These are phyloP conservation scores for Polyodon spathula DNA, from an alignment of 2,113 vertebrate species.

Conservation along the genomic window DNA sequence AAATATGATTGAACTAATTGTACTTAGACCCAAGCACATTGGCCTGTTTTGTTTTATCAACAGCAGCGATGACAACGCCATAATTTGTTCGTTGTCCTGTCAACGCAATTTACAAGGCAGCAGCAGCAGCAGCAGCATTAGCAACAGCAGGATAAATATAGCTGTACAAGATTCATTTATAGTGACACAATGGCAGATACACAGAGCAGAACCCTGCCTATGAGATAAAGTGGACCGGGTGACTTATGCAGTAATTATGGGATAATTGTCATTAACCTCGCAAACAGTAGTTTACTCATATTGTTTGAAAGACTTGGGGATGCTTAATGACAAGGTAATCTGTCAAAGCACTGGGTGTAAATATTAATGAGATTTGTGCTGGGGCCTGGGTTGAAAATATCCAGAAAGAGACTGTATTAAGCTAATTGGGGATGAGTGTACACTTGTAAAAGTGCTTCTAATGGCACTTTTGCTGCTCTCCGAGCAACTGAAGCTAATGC, in stretches of 20 bases:
- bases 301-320: conserved; percentile 97
- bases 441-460: conserved; percentile 98
- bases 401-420: conserved; percentile 94
- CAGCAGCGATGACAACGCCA: conserved; percentile 69
- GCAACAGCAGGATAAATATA: conserved; percentile 69
- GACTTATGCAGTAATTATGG: conserved; percentile 96
- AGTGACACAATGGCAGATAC: conserved; percentile 77
- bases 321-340: conserved; percentile 99
- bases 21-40: conserved; percentile 50
- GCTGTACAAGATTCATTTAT: conserved; percentile 78
- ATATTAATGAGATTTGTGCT: conserved; percentile 86
- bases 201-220: conserved; percentile 74
- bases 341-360: conserved; percentile 92
- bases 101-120: conserved; percentile 76
- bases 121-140: conserved; percentile 11
- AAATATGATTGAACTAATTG: conserved; percentile 63
- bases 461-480: conserved; percentile 96
- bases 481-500: conserved; percentile 84
- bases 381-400: conserved; percentile 87
- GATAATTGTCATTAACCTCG: conserved; percentile 99
- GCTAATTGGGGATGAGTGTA: conserved; percentile 99
- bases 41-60: conserved; percentile 68
- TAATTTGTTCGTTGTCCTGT: conserved; percentile 80
- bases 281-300: conserved; percentile 98
- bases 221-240: conserved; percentile 86